Base-by-base conservation (phyloP, 53 echinoderm and acorn worm genomes). In the Henricia sp. region DNA sequence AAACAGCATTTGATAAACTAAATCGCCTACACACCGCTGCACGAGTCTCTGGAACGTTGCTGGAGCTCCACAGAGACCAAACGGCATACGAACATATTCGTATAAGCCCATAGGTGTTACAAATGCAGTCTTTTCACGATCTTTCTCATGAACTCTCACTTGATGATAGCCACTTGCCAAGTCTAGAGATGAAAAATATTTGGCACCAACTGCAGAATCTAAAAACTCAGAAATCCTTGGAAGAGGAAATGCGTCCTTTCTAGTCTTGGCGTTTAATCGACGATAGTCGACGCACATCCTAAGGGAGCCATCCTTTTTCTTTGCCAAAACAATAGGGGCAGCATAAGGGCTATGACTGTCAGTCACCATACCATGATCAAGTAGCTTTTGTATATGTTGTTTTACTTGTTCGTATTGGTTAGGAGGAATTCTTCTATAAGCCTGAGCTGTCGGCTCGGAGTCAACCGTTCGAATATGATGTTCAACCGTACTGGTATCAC, bases 341-440 rank as follows among this genome's bases (percentile, higher is more conserved):
- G 48, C 9, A 48, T 48, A 48, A 11, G 48, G 48, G 48, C 48
- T 48, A 48, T 48, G 48, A 48, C 48, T 48, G 48, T 48, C 48
- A 11, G 9, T 9, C 9, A 48, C 16, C 16, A 48, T 48, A 16
- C 16, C 48, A 48, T 48, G 48, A 9, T 48, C 9, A 11, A 48
- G 16, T 48, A 48, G 16, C 16, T 48, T 48, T 16, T 48, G 48
- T 9, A 48, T 48, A 48, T 48, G 48, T 9, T 48, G 9, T 48
- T 48, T 48, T 11, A 48, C 48, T 48, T 48, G 48, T 48, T 48
- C 48, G 16, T 48, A 48, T 16, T 48, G 48, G n/a, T n/a, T n/a
- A n/a, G n/a, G n/a, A n/a, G n/a, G n/a, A n/a, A n/a, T n/a, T n/a
- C 66, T 34, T 14, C 66, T 13, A 65, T 17, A 65, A 21, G 66